Percentiles rank a stretch among this genome's conserved stretches.
These are phyloP conservation scores for Ochotona princeps DNA, from an alignment of 2,113 vertebrate species.

Conservation along the genomic window DNA sequence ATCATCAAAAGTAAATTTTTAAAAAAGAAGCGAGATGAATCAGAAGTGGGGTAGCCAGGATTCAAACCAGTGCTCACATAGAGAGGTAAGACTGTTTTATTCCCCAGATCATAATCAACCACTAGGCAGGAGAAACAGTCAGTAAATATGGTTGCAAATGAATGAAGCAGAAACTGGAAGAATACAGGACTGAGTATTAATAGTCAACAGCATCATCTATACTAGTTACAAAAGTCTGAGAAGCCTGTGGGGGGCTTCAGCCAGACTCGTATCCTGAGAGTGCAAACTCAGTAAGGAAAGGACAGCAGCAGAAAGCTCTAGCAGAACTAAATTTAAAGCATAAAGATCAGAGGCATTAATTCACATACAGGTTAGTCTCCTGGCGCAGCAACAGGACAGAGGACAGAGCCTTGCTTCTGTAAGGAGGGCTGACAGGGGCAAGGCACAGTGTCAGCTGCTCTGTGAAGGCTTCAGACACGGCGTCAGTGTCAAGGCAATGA, in stretches of 20 bases:
- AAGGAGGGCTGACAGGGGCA: too few species aligned
- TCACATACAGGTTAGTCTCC: background rate
- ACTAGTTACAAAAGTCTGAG: background rate
- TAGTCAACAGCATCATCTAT: background rate
- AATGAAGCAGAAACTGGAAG: background rate
- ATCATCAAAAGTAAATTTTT: too few species aligned
- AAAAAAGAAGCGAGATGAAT: too few species aligned
- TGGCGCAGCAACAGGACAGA: background rate
- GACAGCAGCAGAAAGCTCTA: background rate
- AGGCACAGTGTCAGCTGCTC: fast-evolving
- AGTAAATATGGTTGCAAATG: background rate
- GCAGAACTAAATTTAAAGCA: background rate
- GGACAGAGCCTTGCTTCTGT: background rate
- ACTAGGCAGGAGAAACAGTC: background rate
- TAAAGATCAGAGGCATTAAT: background rate
- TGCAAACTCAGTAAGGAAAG: background rate
- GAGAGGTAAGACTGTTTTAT: background rate
- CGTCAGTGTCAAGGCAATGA: background rate
- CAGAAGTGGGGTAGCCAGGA: too few species aligned
- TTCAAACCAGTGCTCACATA: too few species aligned
- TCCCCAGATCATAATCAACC: background rate
- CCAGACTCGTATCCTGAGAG: background rate
- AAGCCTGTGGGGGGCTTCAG: background rate
- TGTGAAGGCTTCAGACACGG: background rate
- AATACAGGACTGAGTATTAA: background rate